Evolutionary conservation across 2,797 vertebrate genomes (phyloP), one percentile per base, ranked within the genome.

Genomic region (Neomorphus geoffroyi): DNA sequence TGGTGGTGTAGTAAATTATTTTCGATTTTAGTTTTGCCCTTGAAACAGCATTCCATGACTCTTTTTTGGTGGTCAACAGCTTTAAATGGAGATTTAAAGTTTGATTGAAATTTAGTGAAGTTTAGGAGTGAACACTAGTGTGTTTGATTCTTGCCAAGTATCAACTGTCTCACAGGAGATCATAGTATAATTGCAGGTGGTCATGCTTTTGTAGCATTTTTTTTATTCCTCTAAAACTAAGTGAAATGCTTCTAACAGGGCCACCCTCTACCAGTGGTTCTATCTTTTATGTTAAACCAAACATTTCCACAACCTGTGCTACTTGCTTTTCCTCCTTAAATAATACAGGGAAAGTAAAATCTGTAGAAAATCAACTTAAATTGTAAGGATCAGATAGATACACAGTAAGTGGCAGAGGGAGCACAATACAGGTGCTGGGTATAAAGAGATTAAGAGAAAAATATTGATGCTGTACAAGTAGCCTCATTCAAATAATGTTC

Each of bases 241-340:
- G 14, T n/a, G 46, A 13, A 73, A 39, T 69, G 50, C 35, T 60
- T 74, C 23, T 48, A 51, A 35, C 5, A 28, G 35, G 10, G 2
- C 6, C 0, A 0, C 1, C 10, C 37, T 79, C 9, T 71, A 41
- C 27, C 14, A 26, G 0, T 56, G 39, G 5, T 13, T 74, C 24
- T 48, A 1, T 53, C 37, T 80, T 85, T 58, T 24, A 46, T 62
- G 11, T 22, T 32, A 62, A 77, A 84, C 54, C 39, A 50, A 15
- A 60, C 18, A 18, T 60, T 21, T 21, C 13, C 7, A 37, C 62
- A n/a, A 5, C 53, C 80, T 54, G 27, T 62, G 30, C 37, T 60
- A 5, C 27, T 81, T 62, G 46, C 18, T 14, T 70, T 69, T 75
- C 41, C 19, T 84, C 7, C 33, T 64, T 62, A 53, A 62, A 66